Evolutionary conservation across 2,888 invertebrate species (phyloP), one percentile per base, ranked within the genome.

Genomic region (Watsonalla binaria): DNA sequence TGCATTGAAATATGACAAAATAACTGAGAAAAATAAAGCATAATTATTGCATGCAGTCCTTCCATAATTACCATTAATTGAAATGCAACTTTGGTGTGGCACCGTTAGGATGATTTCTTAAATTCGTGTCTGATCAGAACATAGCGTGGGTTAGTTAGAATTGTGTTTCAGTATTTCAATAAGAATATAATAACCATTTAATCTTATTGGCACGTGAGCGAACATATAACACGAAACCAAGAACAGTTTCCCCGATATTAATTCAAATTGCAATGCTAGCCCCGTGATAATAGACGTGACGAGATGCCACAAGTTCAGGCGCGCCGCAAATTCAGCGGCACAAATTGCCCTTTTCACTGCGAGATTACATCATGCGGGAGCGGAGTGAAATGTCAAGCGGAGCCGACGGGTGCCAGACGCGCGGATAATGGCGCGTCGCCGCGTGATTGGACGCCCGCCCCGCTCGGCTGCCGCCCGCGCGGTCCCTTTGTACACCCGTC

Each of bases 311-410:
- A 82, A 87, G 85, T 83, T 82, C 84, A 80, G 86, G 82, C 87
- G 80, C 82, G 82, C 90, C 88, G 84, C 90, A 90, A 88, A 89
- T 90, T 90, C 89, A 88, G 82, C 89, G 83, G 86, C 87, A 89
- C 90, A 90, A 90, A 90, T 90, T 90, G 90, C 88, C 90, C 90
- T 89, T 90, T 90, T 90, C 90, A 89, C 90, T 85, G 88, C 82
- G 90, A 90, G 91, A 90, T 91, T 90, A 90, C 90, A 90, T 90
- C 90, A 89, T 90, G 90, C 89, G 90, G 90, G 90, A 90, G 85
- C 79, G 80, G 89, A 90, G 90, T 90, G 90, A 91, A 90, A 90
- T 90, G 90, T 90, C 90, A 91, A 90, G 89, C 90, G 87, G 84
- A 85, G 86, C 90, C 90, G 90, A 88, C 89, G 89, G 89, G 82